Percentiles rank a stretch among this genome's conserved stretches.
phyloP scores from a whole-genome alignment of 2,888 invertebrate genomes.

The Thelaira solivaga region DNA sequence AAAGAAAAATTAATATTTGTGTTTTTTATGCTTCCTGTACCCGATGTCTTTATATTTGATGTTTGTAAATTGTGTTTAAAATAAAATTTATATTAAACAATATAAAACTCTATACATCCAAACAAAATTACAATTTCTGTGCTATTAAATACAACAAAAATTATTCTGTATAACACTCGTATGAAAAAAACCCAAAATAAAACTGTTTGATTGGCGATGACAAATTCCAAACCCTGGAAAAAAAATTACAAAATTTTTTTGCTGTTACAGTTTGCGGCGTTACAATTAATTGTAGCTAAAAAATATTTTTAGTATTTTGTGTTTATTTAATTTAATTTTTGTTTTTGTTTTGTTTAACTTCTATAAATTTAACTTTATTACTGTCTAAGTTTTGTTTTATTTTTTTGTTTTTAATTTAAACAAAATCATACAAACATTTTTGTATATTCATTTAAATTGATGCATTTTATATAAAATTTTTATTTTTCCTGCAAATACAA shows the following conservation, averaged over 20 bases:
- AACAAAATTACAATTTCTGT: not conserved
- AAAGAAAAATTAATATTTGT: constrained; percentile 15
- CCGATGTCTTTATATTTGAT: constrained; percentile 32
- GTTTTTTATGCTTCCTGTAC: constrained; percentile 16
- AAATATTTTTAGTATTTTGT: no score
- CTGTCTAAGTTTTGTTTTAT: not conserved
- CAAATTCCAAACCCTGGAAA: constrained; percentile 1
- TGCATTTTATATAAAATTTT: constrained; percentile 38
- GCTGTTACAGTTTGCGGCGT: constrained; percentile 37
- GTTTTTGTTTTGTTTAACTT: no score
- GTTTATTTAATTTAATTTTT: no score
- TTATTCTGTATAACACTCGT: no score
- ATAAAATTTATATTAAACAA: constrained; percentile 4
- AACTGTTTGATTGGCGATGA: constrained; percentile 16
- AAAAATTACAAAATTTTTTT: not conserved
- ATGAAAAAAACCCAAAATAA: not conserved
- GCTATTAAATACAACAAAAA: not conserved
- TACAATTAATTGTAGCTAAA: constrained; percentile 23
- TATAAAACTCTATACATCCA: not conserved
- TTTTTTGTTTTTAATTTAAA: no score
- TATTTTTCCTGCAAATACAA: constrained; percentile 40
- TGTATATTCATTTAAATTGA: constrained; percentile 37
- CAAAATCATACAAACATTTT: no score
- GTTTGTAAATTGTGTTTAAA: not conserved
- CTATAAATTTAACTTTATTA: no score